These are phyloP conservation scores for Melanogrammus aeglefinus DNA, from an alignment of 2,797 vertebrate genomes.

Conservation along the genomic window DNA sequence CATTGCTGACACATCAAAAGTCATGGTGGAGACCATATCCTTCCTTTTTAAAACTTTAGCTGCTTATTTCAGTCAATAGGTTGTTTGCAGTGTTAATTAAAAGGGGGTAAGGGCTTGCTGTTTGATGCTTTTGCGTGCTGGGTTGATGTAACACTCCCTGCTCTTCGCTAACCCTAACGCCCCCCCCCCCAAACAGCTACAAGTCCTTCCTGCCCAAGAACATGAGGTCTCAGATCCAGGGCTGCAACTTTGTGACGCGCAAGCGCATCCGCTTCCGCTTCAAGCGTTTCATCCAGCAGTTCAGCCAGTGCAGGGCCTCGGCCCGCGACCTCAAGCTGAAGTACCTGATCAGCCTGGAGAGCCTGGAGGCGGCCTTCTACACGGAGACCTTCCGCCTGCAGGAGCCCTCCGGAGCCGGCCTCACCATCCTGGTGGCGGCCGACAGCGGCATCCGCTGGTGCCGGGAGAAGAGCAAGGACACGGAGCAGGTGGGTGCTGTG, in stretches of 20 bases:
- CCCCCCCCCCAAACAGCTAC: slow-evolving; percentile 74
- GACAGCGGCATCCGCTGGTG: slow-evolving; percentile 78
- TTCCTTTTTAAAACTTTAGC: no score
- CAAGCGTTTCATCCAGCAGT: slow-evolving; percentile 75
- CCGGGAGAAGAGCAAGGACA: slow-evolving; percentile 64
- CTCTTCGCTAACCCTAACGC: not conserved
- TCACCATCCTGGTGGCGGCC: slow-evolving; percentile 85
- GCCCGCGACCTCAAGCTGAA: slow-evolving; percentile 93
- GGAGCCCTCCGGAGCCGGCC: slow-evolving; percentile 76
- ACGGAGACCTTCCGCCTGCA: slow-evolving; percentile 89
- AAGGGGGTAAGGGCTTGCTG: no score
- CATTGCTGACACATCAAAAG: no score
- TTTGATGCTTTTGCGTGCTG: no score
- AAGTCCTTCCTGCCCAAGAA: slow-evolving; percentile 93
- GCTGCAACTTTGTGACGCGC: slow-evolving; percentile 91
- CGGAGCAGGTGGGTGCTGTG: slow-evolving; percentile 53
- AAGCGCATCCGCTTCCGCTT: slow-evolving; percentile 96
- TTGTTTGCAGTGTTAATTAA: no score
- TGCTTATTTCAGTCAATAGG: no score
- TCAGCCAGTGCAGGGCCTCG: slow-evolving; percentile 76
- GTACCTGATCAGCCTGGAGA: slow-evolving; percentile 95
- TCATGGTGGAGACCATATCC: no score
- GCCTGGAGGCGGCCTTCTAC: slow-evolving; percentile 88
- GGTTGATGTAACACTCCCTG: not conserved
- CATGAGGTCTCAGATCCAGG: slow-evolving; percentile 89